These are phyloP conservation scores for Mohoua ochrocephala DNA, from an alignment of 2,113 vertebrate genomes.

Conservation along the genomic window DNA sequence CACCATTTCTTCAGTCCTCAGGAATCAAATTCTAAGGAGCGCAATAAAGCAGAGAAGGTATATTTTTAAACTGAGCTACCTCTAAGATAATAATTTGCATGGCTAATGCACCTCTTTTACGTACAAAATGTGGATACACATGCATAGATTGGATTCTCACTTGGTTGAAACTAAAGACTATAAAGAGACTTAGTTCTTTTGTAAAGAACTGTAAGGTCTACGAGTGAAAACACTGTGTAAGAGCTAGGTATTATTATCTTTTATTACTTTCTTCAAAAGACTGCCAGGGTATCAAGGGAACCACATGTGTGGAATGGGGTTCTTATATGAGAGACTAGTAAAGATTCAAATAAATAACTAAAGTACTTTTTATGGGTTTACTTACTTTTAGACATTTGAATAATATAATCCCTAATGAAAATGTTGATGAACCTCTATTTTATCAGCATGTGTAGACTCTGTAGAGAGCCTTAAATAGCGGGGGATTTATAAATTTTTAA, in stretches of 20 bases:
- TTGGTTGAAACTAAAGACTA: not conserved
- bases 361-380: not conserved
- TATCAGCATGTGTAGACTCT: not conserved
- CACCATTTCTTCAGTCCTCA: not conserved
- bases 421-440: not conserved
- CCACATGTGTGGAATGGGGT: not conserved
- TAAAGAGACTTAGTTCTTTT: not conserved
- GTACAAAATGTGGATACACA: not conserved
- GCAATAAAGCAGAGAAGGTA: not conserved
- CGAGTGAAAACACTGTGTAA: not conserved
- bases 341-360: constrained; percentile 2
- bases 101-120: not conserved
- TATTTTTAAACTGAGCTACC: not conserved
- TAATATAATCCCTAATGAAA: not conserved
- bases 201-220: not conserved
- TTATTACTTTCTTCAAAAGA: not conserved
- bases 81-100: not conserved
- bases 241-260: not conserved
- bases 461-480: not conserved
- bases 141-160: not conserved
- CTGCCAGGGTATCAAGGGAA: not conserved
- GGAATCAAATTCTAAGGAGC: not conserved
- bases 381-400: not conserved
- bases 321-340: not conserved
- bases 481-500: not conserved